Evolutionary conservation across 37 sponge, comb jelly and placozoan species (phyloP).

Genomic region (Eunapius fragilis): DNA sequence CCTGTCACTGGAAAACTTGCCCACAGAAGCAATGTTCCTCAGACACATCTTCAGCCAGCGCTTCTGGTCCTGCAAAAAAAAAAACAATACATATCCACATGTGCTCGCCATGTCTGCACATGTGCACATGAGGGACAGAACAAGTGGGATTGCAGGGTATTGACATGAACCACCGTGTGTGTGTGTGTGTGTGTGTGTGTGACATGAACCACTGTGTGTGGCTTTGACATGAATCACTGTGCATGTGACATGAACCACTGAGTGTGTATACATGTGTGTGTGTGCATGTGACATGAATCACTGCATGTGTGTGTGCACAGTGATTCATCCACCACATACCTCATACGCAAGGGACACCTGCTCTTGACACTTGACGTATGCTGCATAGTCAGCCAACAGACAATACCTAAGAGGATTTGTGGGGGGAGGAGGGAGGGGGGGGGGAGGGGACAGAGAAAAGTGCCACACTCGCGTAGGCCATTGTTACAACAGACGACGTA

Average conservation of each 20-base stretch:
- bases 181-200: no score
- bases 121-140: no score
- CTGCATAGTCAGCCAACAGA: constrained; percentile 90
- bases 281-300: background rate
- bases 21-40: constrained; percentile 89
- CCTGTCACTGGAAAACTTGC: constrained; percentile 97
- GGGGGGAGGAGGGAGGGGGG: background rate
- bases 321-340: background rate
- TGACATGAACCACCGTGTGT: no score
- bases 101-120: constrained; percentile 25
- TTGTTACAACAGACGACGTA: constrained; percentile 1
- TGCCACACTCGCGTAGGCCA: no score
- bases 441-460: no score
- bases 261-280: background rate
- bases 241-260: background rate
- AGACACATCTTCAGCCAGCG: constrained; percentile 87
- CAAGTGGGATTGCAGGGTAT: no score
- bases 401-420: constrained; percentile 70
- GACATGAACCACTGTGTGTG: no score
- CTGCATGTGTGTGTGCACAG: background rate
- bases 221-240: background rate
- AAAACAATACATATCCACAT: background rate
- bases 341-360: constrained; percentile 72
- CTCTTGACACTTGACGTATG: constrained; percentile 91
- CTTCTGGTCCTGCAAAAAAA: constrained; percentile 56